Base-by-base conservation (phyloP, 2,888 invertebrate genomes). In the Erebia epiphron region DNA sequence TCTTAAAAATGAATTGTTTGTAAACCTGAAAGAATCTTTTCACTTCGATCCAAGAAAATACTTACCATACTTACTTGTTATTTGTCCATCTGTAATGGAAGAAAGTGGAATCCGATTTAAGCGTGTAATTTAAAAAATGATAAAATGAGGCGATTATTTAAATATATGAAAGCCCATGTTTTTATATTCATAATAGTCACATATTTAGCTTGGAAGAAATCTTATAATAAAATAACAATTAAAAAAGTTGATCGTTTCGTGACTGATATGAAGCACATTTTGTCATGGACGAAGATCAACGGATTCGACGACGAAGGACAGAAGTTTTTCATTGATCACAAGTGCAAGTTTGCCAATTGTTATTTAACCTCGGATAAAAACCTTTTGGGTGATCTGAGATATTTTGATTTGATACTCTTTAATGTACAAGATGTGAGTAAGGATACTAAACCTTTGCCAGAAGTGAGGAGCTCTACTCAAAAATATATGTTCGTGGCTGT, bases 401-500 rank as follows among this genome's bases (percentile, higher is more conserved):
- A 89, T 69, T 92, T 88, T 49, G 92, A 92, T 73, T 88, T 83
- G 0, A 79, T 92, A 1, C 75, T 92, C 10, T 92, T 92, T 60
- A 86, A 87, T 78, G 74, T 82, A 11, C 81, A 85, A 78, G 84
- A 88, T 56, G 76, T 88, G 5, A 82, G 82, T 70, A 66, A 65
- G 2, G 77, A 78, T 9, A 66, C 35, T 1, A 61, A 69, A 4
- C 73, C 76, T 0, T 49, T 87, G 18, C 88, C 90, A 0, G 69
- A 72, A 46, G 57, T 77, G 1, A 83, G 92, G 70, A 80, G 83
- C 10, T 5, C 66, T 0, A 74, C 78, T n/a, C 92, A 92, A 74
- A 89, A 87, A 76, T 92, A 89, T 67, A 82, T 92, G 11, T 90
- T 91, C 69, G 86, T 86, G 5, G 86, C 89, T 0, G 89, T 88